Base-by-base conservation (phyloP, 2,797 vertebrate species). In the Rhinatrema bivittatum region DNA sequence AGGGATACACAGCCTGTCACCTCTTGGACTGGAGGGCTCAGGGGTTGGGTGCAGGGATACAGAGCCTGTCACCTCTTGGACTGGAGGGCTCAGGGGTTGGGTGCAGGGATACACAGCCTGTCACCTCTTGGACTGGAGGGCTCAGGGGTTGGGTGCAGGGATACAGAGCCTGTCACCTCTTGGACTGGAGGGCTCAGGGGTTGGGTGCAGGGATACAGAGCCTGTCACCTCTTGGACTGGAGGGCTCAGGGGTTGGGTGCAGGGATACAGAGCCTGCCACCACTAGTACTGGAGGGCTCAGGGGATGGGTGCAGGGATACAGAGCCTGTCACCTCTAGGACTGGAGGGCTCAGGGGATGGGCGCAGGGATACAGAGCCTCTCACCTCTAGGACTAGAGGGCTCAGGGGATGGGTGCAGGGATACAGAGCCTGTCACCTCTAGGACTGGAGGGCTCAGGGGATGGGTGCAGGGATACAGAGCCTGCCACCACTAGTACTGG, bases 1-100 rank as follows among this genome's bases (percentile, higher is more conserved):
- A n/a, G n/a, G n/a, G n/a, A 65, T 64, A 57, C 65, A 65, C 27
- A 20, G 60, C 46, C 61, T 68, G 25, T 25, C 42, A 33, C 33
- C 25, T 14, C 25, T 20, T 18, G 20, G 7, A 5, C 65, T 68
- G 32, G 24, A 42, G 50, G 49, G 7, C 54, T 2, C 5, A 5
- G 17, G 8, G 21, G 10, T 11, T 20, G 3, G 6, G 23, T 10
- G 10, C 11, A 7, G 15, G 20, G 28, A 15, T 7, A 5, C 6
- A 5, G 14, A 23, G n/a, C 16, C 3, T 25, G n/a, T 15, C n/a
- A n/a, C 36, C n/a, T n/a, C n/a, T n/a, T n/a, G n/a, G n/a, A n/a
- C n/a, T n/a, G n/a, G n/a, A n/a, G n/a, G n/a, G n/a, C n/a, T n/a
- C n/a, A n/a, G n/a, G n/a, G n/a, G n/a, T n/a, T n/a, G n/a, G n/a